Evolutionary conservation across 2,113 vertebrate genomes (phyloP).

Genomic region (Rhodinocichla rosea): DNA sequence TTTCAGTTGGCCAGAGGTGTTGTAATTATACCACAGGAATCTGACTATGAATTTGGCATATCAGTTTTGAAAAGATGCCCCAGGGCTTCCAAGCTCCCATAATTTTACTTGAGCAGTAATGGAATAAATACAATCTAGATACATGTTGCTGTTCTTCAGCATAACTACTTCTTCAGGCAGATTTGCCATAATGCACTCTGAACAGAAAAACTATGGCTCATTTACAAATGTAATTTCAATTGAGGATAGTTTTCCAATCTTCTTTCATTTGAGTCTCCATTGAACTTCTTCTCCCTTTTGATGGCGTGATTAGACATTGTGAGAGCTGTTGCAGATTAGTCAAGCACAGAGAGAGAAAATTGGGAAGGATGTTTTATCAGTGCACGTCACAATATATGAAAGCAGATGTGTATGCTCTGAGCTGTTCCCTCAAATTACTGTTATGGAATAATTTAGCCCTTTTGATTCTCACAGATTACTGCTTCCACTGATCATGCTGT

Average conservation of each 20-base stretch:
- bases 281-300: conserved; percentile 79
- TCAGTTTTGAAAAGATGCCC: conserved; percentile 52
- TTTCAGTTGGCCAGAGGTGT: conserved; percentile 27
- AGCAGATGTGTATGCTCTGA: conserved; percentile 84
- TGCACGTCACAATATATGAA: conserved; percentile 84
- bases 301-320: conserved; percentile 92
- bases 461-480: conserved; percentile 86
- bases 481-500: conserved; percentile 88
- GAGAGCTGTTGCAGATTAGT: conserved; percentile 83
- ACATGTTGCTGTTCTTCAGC: conserved; percentile 61
- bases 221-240: conserved; percentile 93
- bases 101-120: conserved; percentile 58
- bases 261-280: conserved; percentile 85
- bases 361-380: conserved; percentile 97
- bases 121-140: conserved; percentile 64
- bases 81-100: conserved; percentile 33
- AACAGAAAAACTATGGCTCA: conserved; percentile 84
- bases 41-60: conserved; percentile 34
- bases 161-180: conserved; percentile 72
- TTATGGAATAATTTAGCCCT: conserved; percentile 89
- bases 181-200: conserved; percentile 75
- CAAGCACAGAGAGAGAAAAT: conserved; percentile 92
- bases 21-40: conserved; percentile 34
- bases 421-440: conserved; percentile 89
- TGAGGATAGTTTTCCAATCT: conserved; percentile 85